A percentile compares a stretch with the other conserved stretches of the same genome.
These are phyloP conservation scores for Otolemur crassicaudatus DNA, from an alignment of 2,797 vertebrate species.

Conservation along the genomic window DNA sequence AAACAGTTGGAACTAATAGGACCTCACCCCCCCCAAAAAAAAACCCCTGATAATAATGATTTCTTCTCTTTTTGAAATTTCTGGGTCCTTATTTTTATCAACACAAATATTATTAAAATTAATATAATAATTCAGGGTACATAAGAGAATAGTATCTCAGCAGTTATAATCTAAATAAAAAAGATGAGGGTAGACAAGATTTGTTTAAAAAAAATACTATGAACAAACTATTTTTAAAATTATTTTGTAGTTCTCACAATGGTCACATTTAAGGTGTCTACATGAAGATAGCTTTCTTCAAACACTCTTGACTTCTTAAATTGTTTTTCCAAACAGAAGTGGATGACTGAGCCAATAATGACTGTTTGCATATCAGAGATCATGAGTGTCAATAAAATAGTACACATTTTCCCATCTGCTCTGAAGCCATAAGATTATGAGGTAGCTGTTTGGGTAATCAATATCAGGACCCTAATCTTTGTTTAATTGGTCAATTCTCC, in stretches of 20 bases:
- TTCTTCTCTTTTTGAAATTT: neutral
- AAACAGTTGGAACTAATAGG: neutral
- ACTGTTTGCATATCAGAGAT: neutral
- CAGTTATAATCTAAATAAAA: neutral
- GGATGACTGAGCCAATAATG: neutral
- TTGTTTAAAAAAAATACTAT: neutral
- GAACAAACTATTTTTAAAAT: neutral
- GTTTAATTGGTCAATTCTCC: neutral
- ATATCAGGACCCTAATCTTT: neutral
- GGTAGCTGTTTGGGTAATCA: neutral
- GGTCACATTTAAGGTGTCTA: neutral
- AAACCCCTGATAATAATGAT: no score
- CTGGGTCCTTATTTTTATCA: neutral
- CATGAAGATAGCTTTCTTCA: neutral
- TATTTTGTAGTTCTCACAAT: neutral
- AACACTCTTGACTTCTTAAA: neutral
- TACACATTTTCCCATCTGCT: neutral
- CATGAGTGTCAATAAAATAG: neutral
- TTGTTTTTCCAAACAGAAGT: neutral
- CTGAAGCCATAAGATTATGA: neutral
- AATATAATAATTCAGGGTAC: neutral
- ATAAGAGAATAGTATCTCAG: neutral
- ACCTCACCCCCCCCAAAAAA: neutral
- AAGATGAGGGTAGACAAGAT: neutral
- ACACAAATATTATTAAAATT: neutral